Evolutionary conservation across 1,140 invertebrate species (phyloP).

Genomic region (Conus ventricosus): DNA sequence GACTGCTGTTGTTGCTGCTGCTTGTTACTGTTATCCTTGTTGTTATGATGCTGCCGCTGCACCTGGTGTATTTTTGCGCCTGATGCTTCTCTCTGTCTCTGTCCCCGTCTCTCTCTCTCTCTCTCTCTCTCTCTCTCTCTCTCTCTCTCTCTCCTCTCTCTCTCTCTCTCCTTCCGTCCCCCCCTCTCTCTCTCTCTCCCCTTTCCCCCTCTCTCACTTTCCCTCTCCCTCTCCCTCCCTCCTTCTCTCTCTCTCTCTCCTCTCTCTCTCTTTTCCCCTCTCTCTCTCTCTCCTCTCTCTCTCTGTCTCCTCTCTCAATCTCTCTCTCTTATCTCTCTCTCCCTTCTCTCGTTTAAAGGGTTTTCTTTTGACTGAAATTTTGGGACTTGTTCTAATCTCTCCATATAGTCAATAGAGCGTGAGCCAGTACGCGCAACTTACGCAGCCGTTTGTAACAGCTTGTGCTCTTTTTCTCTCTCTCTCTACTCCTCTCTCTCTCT

Average conservation of each 20-base stretch:
- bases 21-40: background rate
- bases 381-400: no score
- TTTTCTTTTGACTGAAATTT: no score
- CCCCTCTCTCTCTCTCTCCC: background rate
- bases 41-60: background rate
- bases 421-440: no score
- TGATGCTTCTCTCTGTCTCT: no score
- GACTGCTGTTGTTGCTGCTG: background rate
- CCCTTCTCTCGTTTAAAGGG: no score
- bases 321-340: background rate
- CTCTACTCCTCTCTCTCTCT: no score
- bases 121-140: background rate
- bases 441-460: no score
- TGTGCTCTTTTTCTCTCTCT: no score
- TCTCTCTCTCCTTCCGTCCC: background rate
- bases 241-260: background rate
- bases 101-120: background rate
- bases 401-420: no score
- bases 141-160: background rate
- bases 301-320: background rate
- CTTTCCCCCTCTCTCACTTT: background rate
- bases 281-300: background rate
- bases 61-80: background rate
- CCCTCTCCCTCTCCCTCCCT: background rate
- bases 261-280: background rate